phyloP scores from a whole-genome alignment of 2,797 vertebrate genomes.

The Chiloscyllium punctatum region DNA sequence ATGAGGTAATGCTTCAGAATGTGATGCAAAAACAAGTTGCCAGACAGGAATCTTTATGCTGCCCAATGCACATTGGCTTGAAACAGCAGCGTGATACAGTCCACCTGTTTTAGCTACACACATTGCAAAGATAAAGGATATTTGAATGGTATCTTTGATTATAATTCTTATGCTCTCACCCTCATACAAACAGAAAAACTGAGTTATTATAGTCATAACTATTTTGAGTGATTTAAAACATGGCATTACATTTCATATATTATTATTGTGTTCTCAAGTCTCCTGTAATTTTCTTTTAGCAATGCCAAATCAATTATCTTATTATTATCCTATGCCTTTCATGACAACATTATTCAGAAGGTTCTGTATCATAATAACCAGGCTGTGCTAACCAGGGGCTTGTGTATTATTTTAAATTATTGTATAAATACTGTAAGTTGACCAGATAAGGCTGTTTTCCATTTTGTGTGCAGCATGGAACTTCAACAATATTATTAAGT shows the following conservation, averaged over 20 bases:
- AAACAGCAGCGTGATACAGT: not conserved
- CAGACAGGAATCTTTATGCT: not conserved
- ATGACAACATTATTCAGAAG: not conserved
- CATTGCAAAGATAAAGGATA: not conserved
- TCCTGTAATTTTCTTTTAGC: not conserved
- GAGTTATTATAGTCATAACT: not conserved
- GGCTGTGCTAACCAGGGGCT: not conserved
- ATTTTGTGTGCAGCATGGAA: not conserved
- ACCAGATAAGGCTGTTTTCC: not conserved
- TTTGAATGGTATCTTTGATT: not conserved
- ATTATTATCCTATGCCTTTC: not conserved
- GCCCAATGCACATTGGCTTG: not conserved
- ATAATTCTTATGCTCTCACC: not conserved
- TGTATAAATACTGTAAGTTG: not conserved
- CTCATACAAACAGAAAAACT: not conserved
- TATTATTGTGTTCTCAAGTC: not conserved
- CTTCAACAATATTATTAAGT: not conserved
- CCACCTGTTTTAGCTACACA: not conserved
- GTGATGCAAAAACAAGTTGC: constrained; percentile 28
- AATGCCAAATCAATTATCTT: not conserved
- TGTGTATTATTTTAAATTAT: not conserved
- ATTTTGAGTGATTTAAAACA: not conserved
- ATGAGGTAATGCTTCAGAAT: constrained; percentile 29
- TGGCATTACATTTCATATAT: not conserved
- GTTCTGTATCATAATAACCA: not conserved